These are phyloP conservation scores for Mungos mungo DNA, from an alignment of 2,113 vertebrate species.

Conservation along the genomic window DNA sequence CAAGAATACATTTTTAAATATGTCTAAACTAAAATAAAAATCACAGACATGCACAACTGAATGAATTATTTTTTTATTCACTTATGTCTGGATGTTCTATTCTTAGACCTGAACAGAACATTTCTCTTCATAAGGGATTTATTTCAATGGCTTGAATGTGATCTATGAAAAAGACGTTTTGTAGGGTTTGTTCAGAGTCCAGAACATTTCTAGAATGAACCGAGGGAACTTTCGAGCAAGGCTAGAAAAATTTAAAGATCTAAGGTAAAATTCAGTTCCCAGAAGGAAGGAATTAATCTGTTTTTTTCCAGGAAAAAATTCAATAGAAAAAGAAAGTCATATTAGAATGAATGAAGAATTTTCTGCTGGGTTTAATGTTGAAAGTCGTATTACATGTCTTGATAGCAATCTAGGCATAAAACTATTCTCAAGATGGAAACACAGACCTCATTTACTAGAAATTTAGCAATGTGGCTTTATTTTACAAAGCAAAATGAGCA, in stretches of 20 bases:
- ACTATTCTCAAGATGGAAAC: background rate
- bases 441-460: background rate
- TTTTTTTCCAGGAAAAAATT: background rate
- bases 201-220: background rate
- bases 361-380: background rate
- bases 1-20: slow-evolving; percentile 60
- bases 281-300: background rate
- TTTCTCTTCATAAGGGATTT: slow-evolving; percentile 47
- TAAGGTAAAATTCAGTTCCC: background rate
- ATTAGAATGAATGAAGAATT: background rate
- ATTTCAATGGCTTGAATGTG: background rate
- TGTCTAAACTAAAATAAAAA: slow-evolving; percentile 60
- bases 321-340: background rate
- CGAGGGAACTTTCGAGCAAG: slow-evolving; percentile 5
- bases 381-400: slow-evolving; percentile 5
- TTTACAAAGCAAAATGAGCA: slow-evolving; percentile 28
- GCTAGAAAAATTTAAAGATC: background rate
- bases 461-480: slow-evolving; percentile 13
- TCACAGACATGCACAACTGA: slow-evolving; percentile 24
- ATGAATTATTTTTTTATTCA: slow-evolving; percentile 61
- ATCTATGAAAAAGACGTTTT: slow-evolving; percentile 44
- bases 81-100: slow-evolving; percentile 48
- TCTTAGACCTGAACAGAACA: slow-evolving; percentile 45
- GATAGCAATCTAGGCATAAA: background rate
- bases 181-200: background rate